phyloP scores from a whole-genome alignment of 2,888 invertebrate genomes.

The Alsophila aescularia region DNA sequence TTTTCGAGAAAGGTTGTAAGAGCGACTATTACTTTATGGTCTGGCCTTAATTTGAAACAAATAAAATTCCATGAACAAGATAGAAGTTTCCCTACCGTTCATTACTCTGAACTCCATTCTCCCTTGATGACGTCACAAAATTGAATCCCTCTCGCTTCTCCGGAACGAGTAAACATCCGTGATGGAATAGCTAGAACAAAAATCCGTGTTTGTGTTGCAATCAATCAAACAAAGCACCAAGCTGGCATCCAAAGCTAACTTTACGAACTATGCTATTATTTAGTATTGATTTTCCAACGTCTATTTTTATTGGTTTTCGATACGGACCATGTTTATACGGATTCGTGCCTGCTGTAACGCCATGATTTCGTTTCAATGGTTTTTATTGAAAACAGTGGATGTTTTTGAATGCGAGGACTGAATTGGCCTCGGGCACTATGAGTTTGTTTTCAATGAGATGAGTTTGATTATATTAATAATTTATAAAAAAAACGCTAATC shows the following conservation, averaged over 20 bases:
- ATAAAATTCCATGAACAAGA: no score
- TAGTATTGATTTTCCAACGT: slow-evolving; percentile 72
- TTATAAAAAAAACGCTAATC: no score
- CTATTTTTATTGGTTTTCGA: slow-evolving; percentile 64
- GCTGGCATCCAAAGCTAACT: slow-evolving; percentile 70
- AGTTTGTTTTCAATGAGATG: slow-evolving; percentile 30
- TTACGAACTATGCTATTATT: slow-evolving; percentile 69
- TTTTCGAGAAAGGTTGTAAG: no score
- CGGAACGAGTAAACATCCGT: slow-evolving; percentile 58
- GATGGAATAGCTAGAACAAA: slow-evolving; percentile 60
- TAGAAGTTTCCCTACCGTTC: background rate
- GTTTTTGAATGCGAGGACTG: slow-evolving; percentile 20
- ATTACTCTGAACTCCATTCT: background rate
- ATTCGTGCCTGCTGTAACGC: slow-evolving; percentile 62
- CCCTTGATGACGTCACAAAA: slow-evolving; percentile 52
- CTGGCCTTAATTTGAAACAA: no score
- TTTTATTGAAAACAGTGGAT: slow-evolving; percentile 49
- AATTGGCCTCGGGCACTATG: slow-evolving; percentile 26
- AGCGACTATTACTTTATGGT: no score
- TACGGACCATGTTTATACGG: slow-evolving; percentile 63
- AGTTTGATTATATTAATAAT: slow-evolving; percentile 17
- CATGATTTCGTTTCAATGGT: slow-evolving; percentile 61
- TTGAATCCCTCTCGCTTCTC: slow-evolving; percentile 45
- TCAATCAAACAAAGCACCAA: slow-evolving; percentile 76
- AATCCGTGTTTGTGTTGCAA: slow-evolving; percentile 76